A percentile compares a stretch with the other conserved stretches of the same genome.
phyloP scores from a whole-genome alignment of 2,797 vertebrate genomes.

The Gymnoscopelus microlampas region DNA sequence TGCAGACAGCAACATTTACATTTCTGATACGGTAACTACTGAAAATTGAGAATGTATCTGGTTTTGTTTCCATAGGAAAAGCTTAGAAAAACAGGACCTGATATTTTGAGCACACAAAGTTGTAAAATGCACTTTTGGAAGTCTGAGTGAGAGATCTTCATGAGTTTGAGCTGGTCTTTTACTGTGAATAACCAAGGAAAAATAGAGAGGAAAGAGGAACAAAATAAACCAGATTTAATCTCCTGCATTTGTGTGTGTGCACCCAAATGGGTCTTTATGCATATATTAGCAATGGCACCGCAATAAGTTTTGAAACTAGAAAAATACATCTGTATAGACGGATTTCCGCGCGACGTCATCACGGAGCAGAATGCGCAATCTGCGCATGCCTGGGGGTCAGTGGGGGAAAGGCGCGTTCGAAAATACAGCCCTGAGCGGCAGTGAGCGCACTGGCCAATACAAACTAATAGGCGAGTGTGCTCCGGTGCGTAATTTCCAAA shows the following conservation, averaged over 20 bases:
- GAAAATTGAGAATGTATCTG: slow-evolving; percentile 37
- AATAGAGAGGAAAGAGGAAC: not conserved
- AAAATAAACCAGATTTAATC: not conserved
- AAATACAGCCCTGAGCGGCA: too few relatives aligned
- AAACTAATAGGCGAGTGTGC: too few relatives aligned
- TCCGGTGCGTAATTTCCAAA: too few relatives aligned
- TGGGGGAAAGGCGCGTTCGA: too few relatives aligned
- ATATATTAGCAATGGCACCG: slow-evolving; percentile 60
- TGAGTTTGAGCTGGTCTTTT: slow-evolving; percentile 30
- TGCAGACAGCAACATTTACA: slow-evolving; percentile 12
- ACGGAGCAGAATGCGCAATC: too few relatives aligned
- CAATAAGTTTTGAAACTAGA: slow-evolving; percentile 62
- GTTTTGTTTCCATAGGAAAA: slow-evolving; percentile 57
- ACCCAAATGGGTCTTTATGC: slow-evolving; percentile 16
- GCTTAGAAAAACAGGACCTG: slow-evolving; percentile 70
- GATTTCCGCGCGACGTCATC: too few relatives aligned
- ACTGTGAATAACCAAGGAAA: slow-evolving; percentile 16
- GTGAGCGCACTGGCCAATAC: too few relatives aligned
- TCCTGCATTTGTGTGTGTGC: slow-evolving; percentile 31
- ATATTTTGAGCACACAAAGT: slow-evolving; percentile 42
- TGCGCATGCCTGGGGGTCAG: too few relatives aligned
- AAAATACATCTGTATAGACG: slow-evolving; percentile 73
- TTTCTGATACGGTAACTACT: slow-evolving; percentile 3
- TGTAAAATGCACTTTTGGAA: slow-evolving; percentile 63
- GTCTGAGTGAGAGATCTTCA: slow-evolving; percentile 53